These are phyloP conservation scores for Amniataba percoides DNA, from an alignment of 2,797 vertebrate genomes.

Conservation along the genomic window DNA sequence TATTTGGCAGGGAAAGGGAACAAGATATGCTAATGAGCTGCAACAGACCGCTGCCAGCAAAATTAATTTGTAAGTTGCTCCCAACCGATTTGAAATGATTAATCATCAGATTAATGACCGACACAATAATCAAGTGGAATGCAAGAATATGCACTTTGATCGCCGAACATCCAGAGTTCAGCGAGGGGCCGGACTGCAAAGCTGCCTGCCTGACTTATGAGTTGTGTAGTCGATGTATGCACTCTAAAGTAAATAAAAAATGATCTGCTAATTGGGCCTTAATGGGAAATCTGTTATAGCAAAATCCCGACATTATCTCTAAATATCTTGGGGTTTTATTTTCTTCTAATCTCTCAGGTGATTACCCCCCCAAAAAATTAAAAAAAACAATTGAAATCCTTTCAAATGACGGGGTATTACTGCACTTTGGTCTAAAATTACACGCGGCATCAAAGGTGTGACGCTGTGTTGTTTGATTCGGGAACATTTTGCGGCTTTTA, in stretches of 20 bases:
- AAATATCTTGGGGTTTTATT: background rate
- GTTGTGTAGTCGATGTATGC: background rate
- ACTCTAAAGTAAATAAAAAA: background rate
- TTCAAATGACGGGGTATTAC: constrained; percentile 28
- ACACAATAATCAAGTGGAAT: constrained; percentile 44
- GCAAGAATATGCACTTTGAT: constrained; percentile 41
- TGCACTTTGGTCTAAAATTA: constrained; percentile 42
- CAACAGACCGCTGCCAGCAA: constrained; percentile 39
- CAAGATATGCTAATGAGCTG: constrained; percentile 44
- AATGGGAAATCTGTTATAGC: background rate
- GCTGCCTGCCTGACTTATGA: background rate
- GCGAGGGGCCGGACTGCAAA: background rate
- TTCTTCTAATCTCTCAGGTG: constrained; percentile 14
- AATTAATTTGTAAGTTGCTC: constrained; percentile 53
- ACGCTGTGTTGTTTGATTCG: constrained; percentile 35
- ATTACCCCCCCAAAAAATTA: constrained; percentile 11
- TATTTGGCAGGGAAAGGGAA: constrained; percentile 47
- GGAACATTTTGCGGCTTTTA: constrained; percentile 59
- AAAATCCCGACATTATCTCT: background rate
- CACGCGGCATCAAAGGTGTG: constrained; percentile 29
- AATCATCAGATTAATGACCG: constrained; percentile 62
- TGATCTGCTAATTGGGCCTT: background rate
- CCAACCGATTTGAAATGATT: constrained; percentile 53
- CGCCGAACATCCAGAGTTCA: constrained; percentile 18
- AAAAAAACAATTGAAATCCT: constrained; percentile 20